Conservation (phyloP, 2,888 invertebrate genomes). For the Theodoxus fluviatilis region DNA sequence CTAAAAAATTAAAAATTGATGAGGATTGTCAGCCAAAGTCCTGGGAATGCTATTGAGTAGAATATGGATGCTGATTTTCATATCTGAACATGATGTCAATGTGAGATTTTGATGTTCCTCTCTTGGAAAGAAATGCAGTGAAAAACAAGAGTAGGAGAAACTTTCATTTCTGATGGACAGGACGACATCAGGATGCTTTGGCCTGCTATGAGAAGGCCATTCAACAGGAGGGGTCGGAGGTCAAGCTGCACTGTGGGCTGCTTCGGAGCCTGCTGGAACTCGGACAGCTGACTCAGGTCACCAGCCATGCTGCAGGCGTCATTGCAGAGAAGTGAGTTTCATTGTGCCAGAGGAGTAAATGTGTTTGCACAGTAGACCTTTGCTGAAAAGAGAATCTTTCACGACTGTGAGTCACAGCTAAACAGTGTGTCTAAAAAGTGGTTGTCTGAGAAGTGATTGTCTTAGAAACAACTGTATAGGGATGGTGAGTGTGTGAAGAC, state of each 20-base stretch:
- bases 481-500: no score
- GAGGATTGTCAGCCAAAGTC: no score
- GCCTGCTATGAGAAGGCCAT: conserved; percentile 86
- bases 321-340: conserved; percentile 54
- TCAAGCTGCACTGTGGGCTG: conserved; percentile 73
- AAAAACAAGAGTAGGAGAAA: no score
- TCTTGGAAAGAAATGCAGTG: no score
- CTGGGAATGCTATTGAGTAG: neutral
- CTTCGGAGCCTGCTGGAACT: conserved; percentile 85
- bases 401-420: neutral
- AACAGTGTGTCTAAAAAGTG: neutral
- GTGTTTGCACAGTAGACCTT: no score
- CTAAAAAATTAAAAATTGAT: no score
- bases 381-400: neutral
- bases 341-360: no score
- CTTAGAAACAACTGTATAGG: no score
- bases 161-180: conserved; percentile 41
- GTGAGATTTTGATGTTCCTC: neutral
- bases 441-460: no score
- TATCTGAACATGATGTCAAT: neutral
- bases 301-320: conserved; percentile 77
- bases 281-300: conserved; percentile 86
- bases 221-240: conserved; percentile 67
- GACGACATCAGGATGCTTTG: conserved; percentile 76
- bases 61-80: neutral